Evolutionary conservation across 2,797 vertebrate genomes (phyloP).

Genomic region (Typhlichthys subterraneus): DNA sequence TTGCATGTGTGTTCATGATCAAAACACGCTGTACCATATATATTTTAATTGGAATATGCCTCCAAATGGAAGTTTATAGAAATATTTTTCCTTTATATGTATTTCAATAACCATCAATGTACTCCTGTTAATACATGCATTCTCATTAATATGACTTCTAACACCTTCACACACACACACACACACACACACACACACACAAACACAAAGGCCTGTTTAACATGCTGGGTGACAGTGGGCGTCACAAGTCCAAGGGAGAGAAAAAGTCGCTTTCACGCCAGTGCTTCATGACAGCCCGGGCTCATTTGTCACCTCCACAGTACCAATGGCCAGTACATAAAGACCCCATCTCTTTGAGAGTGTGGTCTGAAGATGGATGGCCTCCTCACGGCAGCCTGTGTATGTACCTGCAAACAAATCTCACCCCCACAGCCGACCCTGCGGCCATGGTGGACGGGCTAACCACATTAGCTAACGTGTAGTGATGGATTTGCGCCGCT

Average conservation of each 20-base stretch:
- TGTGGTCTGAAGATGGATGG: slow-evolving; percentile 35
- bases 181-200: slow-evolving; percentile 3
- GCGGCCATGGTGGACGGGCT: slow-evolving; percentile 37
- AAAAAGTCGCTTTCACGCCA: slow-evolving; percentile 29
- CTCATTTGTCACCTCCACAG: slow-evolving; percentile 52
- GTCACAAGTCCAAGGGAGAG: slow-evolving; percentile 22
- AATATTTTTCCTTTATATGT: no score
- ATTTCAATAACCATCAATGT: no score
- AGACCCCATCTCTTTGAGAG: slow-evolving; percentile 35
- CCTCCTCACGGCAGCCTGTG: slow-evolving; percentile 1
- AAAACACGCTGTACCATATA: no score
- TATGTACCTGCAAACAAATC: slow-evolving; percentile 48
- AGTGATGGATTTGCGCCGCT: slow-evolving; percentile 81
- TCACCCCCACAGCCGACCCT: no score
- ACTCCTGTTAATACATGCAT: no score
- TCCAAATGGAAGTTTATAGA: no score
- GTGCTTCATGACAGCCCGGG: slow-evolving; percentile 38
- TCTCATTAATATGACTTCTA: not conserved
- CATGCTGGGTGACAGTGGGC: slow-evolving; percentile 9
- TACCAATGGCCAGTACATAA: slow-evolving; percentile 43
- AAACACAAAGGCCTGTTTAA: slow-evolving; percentile 29
- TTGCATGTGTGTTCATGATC: no score
- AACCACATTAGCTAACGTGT: slow-evolving; percentile 75
- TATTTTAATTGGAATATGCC: no score
- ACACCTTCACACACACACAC: not conserved